Evolutionary conservation across 2,888 invertebrate genomes (phyloP).

Genomic region (Tipula confusa): DNA sequence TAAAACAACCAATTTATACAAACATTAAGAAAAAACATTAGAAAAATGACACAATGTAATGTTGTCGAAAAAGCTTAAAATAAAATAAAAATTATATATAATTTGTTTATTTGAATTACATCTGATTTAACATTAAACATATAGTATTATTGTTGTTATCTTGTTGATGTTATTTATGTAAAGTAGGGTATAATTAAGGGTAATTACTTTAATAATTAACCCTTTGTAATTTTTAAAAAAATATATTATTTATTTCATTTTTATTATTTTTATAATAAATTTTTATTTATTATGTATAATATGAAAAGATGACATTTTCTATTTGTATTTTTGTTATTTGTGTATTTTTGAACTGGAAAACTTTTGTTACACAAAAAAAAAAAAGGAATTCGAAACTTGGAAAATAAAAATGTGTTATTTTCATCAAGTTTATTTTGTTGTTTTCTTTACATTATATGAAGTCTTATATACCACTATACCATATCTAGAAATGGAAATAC

Average conservation of each 20-base stretch:
- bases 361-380: neutral
- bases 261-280: neutral
- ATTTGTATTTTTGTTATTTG: neutral
- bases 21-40: too few relatives aligned
- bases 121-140: neutral
- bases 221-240: constrained; percentile 27
- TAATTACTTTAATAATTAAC: constrained; percentile 27
- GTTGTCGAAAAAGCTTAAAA: too few relatives aligned
- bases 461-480: neutral
- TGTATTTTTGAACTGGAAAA: neutral
- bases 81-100: neutral
- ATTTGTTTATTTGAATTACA: neutral
- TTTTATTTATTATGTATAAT: neutral
- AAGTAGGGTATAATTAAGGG: constrained; percentile 27
- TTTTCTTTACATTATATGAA: neutral
- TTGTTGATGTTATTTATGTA: neutral
- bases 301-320: neutral
- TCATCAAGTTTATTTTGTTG: neutral
- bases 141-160: neutral
- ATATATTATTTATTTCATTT: neutral
- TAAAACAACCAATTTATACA: too few relatives aligned
- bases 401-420: neutral
- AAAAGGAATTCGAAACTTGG: neutral
- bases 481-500: neutral
- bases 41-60: too few relatives aligned